phyloP scores from a whole-genome alignment of 2,888 invertebrate species.

The Leptopilina drosophilae region DNA sequence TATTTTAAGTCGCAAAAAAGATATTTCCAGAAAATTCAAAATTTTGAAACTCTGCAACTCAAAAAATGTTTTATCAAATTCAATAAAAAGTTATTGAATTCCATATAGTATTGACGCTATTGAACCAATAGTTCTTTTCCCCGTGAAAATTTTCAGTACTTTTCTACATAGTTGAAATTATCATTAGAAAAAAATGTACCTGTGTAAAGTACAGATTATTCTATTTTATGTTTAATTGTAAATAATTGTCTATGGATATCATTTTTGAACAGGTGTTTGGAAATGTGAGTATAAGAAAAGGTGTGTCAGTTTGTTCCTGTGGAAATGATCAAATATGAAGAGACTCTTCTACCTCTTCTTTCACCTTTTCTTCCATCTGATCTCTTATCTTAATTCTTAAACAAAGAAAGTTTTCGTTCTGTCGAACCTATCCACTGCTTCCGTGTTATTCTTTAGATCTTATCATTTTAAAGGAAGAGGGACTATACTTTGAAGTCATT shows the following conservation, averaged over 20 bases:
- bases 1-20: too few relatives aligned
- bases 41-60: too few relatives aligned
- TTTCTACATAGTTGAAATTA: too few relatives aligned
- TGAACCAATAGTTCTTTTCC: too few relatives aligned
- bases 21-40: too few relatives aligned
- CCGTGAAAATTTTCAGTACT: too few relatives aligned
- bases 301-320: constrained; percentile 70
- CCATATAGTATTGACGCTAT: too few relatives aligned
- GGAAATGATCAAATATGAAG: constrained; percentile 60
- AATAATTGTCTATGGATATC: neutral
- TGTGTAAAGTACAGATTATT: too few relatives aligned
- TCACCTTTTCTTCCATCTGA: constrained; percentile 44
- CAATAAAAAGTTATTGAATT: too few relatives aligned
- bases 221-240: too few relatives aligned
- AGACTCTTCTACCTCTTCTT: constrained; percentile 53
- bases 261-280: constrained; percentile 7
- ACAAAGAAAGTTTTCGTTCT: constrained; percentile 65
- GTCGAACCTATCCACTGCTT: constrained; percentile 55
- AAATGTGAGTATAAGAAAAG: constrained; percentile 54
- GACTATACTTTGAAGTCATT: constrained; percentile 10
- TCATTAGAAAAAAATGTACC: too few relatives aligned
- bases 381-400: constrained; percentile 68
- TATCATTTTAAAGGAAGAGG: constrained; percentile 28
- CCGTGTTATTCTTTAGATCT: constrained; percentile 62
- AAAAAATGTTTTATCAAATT: too few relatives aligned